phyloP scores from a whole-genome alignment of 2,113 vertebrate species.

The Phasianus colchicus region DNA sequence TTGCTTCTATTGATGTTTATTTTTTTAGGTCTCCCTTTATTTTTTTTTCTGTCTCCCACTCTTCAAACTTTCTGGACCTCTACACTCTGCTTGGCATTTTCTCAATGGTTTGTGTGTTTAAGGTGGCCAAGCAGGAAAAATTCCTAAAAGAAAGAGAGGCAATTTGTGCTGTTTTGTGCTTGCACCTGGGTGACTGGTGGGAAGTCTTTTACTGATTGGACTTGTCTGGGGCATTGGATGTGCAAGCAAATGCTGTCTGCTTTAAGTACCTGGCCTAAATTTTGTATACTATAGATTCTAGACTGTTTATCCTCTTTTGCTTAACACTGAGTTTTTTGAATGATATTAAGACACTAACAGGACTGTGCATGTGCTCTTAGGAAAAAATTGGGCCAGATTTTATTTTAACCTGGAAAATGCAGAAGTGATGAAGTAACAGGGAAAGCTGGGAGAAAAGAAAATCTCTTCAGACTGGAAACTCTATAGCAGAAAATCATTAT shows the following conservation, averaged over 20 bases:
- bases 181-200: not conserved
- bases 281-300: not conserved
- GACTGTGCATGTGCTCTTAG: not conserved
- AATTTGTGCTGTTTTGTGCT: not conserved
- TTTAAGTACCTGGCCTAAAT: not conserved
- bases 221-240: not conserved
- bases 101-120: not conserved
- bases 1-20: not conserved
- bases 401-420: not conserved
- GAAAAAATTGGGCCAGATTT: fast-evolving
- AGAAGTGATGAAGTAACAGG: not conserved
- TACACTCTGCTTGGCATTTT: not conserved
- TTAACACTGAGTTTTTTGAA: not conserved
- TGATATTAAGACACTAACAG: not conserved
- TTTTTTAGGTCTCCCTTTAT: not conserved
- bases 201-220: not conserved
- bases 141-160: not conserved
- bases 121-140: not conserved
- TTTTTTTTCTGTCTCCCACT: not conserved
- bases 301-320: not conserved
- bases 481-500: not conserved
- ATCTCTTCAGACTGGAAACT: not conserved
- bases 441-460: not conserved
- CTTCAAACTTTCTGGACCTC: not conserved
- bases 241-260: not conserved